Base-by-base conservation (phyloP, 2,888 invertebrate species). In the Eilema caniola region DNA sequence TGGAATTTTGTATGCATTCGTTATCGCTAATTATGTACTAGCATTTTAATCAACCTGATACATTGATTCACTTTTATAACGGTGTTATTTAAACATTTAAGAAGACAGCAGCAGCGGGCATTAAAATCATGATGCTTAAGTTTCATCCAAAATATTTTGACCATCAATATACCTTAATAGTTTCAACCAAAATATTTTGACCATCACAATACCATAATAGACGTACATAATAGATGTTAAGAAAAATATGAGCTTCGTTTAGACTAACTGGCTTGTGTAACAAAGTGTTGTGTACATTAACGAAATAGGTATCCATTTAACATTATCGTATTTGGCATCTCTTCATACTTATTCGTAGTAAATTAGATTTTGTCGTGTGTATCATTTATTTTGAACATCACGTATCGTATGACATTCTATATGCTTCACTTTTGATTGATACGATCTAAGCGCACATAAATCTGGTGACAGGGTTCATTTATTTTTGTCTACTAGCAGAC, bases 241-340 rank as follows among this genome's bases (percentile, higher is more conserved):
- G 94, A 93, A 92, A 94, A 94, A 93, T 90, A 95, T 93, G 95
- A 95, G 95, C 95, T 95, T 95, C 89, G 86, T 94, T 93, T 94
- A 95, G 95, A 93, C 85, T 93, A 87, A 95, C 92, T 92, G 93
- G 95, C 95, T 94, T 94, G 86, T 92, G 91, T 93, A 89, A 90
- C 90, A 88, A 88, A 87, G 89, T 91, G 92, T 91, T 92, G 90
- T 92, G 91, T 92, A 90, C 84, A 83, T 86, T 89, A 89, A 85
- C 84, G 86, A 90, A 90, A 89, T 89, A 92, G 85, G 83, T 85
- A 74, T 78, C 80, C 81, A 87, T 85, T 78, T 76, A 70, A 76
- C 85, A 83, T 86, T 81, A 77, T 86, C 85, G 86, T 80, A 84
- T 78, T 80, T 78, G 78, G 77, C 80, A 85, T 84, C 80, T 78